Conservation (phyloP, 2,888 invertebrate genomes). For the Cecidostiba fungosa region DNA sequence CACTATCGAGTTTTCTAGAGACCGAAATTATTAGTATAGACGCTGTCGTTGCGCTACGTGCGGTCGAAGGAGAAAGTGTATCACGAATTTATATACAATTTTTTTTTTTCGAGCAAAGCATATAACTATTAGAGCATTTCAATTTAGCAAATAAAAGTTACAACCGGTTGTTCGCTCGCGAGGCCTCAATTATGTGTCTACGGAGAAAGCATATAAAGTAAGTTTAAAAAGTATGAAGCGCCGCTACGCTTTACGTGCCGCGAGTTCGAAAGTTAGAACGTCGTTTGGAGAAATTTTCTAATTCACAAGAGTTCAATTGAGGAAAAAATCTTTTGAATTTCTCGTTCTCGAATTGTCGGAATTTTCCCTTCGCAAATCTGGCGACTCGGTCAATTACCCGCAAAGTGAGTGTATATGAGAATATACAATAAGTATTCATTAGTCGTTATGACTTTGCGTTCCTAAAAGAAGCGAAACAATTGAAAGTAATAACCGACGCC, state of each 20-base stretch:
- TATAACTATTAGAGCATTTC: conserved; percentile 60
- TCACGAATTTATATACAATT: conserved; percentile 35
- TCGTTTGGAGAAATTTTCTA: conserved; percentile 30
- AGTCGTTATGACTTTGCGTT: not conserved
- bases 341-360: not conserved
- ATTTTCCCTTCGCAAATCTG: not conserved
- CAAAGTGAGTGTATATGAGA: not conserved
- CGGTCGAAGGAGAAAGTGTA: conserved; percentile 50
- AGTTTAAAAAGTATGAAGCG: conserved; percentile 38
- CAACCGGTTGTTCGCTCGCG: conserved; percentile 57
- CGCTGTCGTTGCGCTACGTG: not conserved
- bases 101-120: conserved; percentile 54
- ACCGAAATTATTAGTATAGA: not conserved
- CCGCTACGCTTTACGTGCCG: conserved; percentile 34
- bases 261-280: conserved; percentile 51
- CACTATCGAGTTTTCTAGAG: not conserved
- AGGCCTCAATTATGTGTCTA: conserved; percentile 56
- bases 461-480: conserved; percentile 17
- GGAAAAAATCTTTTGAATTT: conserved; percentile 19
- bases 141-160: conserved; percentile 59
- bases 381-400: not conserved
- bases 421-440: conserved; percentile 20
- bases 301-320: not conserved
- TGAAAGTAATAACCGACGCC: conserved; percentile 28
- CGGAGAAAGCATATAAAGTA: conserved; percentile 62